Evolutionary conservation across 2,113 vertebrate species (phyloP).

Genomic region (Oryzias melastigma): DNA sequence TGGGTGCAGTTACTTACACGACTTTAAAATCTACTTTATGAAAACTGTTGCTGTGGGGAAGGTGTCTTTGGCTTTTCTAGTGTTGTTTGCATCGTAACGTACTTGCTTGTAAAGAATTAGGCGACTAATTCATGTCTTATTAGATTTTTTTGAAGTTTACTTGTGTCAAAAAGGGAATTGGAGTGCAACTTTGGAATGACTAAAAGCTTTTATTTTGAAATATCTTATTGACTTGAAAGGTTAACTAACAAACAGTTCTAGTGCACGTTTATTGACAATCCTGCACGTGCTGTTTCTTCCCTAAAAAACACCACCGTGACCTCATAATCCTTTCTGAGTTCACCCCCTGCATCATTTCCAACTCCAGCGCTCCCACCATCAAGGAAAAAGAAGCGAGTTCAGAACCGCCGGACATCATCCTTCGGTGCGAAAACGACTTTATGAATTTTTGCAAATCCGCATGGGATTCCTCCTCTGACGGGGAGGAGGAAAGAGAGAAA

Average conservation of each 20-base stretch:
- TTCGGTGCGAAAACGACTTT: conserved; percentile 86
- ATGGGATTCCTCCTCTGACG: conserved; percentile 76
- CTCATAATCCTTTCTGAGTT: conserved; percentile 9
- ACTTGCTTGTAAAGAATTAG: too few relatives aligned
- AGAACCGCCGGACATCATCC: conserved; percentile 80
- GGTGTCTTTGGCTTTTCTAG: too few relatives aligned
- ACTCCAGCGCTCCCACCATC: conserved; percentile 49
- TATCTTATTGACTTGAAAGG: not conserved
- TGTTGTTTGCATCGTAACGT: too few relatives aligned
- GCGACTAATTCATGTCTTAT: too few relatives aligned
- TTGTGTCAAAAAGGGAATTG: not conserved
- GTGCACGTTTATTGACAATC: conserved; percentile 1
- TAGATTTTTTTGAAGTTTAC: not conserved
- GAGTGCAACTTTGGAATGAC: conserved; percentile 9
- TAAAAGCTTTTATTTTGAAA: not conserved
- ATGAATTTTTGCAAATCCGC: conserved; percentile 74
- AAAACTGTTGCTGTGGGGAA: conserved; percentile 5
- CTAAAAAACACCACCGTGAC: not conserved
- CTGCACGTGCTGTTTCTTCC: conserved; percentile 18
- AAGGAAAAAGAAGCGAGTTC: conserved; percentile 73
- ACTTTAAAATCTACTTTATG: conserved; percentile 2
- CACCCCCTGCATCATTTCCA: conserved; percentile 29
- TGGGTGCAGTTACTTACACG: conserved; percentile 38
- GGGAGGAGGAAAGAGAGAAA: conserved; percentile 70
- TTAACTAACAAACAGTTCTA: conserved; percentile 14